These are phyloP conservation scores for Drosophila ambigua DNA, from an alignment of 1,140 invertebrate genomes.

Conservation along the genomic window DNA sequence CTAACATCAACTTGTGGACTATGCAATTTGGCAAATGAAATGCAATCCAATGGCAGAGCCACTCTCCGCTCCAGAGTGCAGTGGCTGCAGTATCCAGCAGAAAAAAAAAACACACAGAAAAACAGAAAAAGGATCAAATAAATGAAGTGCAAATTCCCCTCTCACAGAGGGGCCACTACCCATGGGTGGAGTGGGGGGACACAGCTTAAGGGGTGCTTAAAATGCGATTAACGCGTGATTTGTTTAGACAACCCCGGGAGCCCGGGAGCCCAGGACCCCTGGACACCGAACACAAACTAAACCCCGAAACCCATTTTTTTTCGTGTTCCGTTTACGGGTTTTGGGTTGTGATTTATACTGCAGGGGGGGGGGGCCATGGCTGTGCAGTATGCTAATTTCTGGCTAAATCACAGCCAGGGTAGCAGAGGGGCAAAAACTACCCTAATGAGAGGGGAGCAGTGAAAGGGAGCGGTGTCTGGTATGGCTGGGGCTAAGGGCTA, in stretches of 20 bases:
- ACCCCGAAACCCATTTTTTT: slow-evolving; percentile 14
- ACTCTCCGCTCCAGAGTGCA: slow-evolving; percentile 19
- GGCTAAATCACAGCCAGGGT: slow-evolving; percentile 46
- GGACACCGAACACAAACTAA: slow-evolving; percentile 19
- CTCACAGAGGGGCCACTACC: slow-evolving; percentile 2
- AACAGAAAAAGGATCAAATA: slow-evolving; percentile 36
- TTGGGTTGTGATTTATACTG: slow-evolving; percentile 6
- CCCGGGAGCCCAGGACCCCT: no score
- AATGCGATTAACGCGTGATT: slow-evolving; percentile 75
- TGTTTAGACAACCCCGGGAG: slow-evolving; percentile 30
- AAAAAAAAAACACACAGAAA: slow-evolving; percentile 3
- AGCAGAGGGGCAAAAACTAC: neutral
- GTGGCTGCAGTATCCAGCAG: no score
- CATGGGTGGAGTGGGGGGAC: slow-evolving; percentile 47
- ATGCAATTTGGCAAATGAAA: slow-evolving; percentile 68
- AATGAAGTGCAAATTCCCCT: slow-evolving; percentile 40
- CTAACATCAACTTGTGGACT: slow-evolving; percentile 28
- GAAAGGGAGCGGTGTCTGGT: slow-evolving; percentile 9
- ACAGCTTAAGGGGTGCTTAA: slow-evolving; percentile 74
- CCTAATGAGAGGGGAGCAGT: neutral
- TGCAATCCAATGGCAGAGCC: slow-evolving; percentile 8
- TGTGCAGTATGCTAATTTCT: slow-evolving; percentile 66
- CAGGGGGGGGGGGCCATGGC: neutral
- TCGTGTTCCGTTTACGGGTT: slow-evolving; percentile 1
- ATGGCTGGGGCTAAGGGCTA: neutral